Base-by-base conservation (phyloP, 2,888 invertebrate genomes). In the Sinodicranocentrus sp. region DNA sequence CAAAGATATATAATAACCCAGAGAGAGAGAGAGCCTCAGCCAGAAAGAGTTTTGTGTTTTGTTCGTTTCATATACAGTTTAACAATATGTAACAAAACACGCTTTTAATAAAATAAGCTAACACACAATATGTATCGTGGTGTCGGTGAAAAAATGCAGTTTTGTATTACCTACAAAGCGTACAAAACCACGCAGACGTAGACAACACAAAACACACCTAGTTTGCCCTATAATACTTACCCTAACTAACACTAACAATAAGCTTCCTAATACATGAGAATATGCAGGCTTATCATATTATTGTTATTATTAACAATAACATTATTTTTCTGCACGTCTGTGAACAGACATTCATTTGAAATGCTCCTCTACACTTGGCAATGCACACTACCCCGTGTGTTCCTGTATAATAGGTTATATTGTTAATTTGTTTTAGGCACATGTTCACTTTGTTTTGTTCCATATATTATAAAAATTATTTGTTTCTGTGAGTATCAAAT, bases 71-170 rank as follows among this genome's bases (percentile, higher is more conserved):
- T n/a, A n/a, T n/a, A n/a, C n/a, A n/a, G n/a, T n/a, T n/a, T n/a
- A n/a, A n/a, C n/a, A n/a, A n/a, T n/a, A n/a, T 26, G 21, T 61
- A 43, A 73, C 73, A 44, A 73, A 71, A 61, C 15, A 44, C 10
- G 21, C 39, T 17, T 52, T 68, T 23, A 43, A 43, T 33, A 1
- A 61, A 17, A 19, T 57, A 39, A n/a, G n/a, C n/a, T n/a, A n/a
- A 33, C 33, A 26, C 10, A 25, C 10, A 61, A 61, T 3, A 57
- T 19, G 21, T 57, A 8, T 10, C 5, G 39, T 13, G 13, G 10
- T 57, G 2, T 61, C 39, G 39, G 19, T 63, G 25, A 17, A 28
- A 61, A 68, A 48, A 68, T 57, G 13, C 57, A 71, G 71, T 57
- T 68, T 68, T 68, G 44, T 68, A 48, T 10, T 48, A n/a, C 48